A percentile compares a stretch with the other conserved stretches of the same genome.
Conservation (phyloP, 2,888 invertebrate species). For the Agrilus cyanescens region DNA sequence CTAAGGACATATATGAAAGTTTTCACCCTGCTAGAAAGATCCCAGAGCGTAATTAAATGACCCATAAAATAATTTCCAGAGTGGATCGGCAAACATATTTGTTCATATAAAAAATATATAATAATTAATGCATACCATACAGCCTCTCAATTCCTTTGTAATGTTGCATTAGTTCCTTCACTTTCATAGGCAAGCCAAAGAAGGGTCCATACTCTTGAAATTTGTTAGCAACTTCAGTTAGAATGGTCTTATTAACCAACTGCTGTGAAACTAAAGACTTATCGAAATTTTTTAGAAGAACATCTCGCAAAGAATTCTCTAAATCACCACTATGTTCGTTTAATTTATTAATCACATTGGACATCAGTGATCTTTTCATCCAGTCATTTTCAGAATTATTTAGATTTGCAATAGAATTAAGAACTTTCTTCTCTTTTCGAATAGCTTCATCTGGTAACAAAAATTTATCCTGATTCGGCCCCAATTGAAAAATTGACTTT, state of each 20-base stretch:
- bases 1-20: too few relatives aligned
- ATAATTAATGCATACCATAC: conserved; percentile 51
- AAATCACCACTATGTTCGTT: conserved; percentile 9
- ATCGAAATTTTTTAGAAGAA: conserved; percentile 26
- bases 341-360: conserved; percentile 10
- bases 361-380: conserved; percentile 14
- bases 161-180: conserved; percentile 57
- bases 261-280: conserved; percentile 17
- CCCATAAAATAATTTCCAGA: conserved; percentile 4
- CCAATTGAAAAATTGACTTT: conserved; percentile 39
- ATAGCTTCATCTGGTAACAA: conserved; percentile 23
- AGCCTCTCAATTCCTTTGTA: conserved; percentile 69
- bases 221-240: conserved; percentile 2
- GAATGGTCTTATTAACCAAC: conserved; percentile 13
- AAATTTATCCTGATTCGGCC: conserved; percentile 17
- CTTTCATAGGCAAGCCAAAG: conserved; percentile 65
- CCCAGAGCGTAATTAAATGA: background rate
- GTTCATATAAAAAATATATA: conserved; percentile 6
- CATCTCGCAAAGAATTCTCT: conserved; percentile 24
- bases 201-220: conserved; percentile 41
- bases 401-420: conserved; percentile 13
- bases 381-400: conserved; percentile 18
- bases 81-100: conserved; percentile 1
- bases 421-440: conserved; percentile 2
- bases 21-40: too few relatives aligned